A percentile compares a stretch with the other conserved stretches of the same genome.
Conservation (phyloP, 2,797 vertebrate genomes). For the Caiman crocodilus region DNA sequence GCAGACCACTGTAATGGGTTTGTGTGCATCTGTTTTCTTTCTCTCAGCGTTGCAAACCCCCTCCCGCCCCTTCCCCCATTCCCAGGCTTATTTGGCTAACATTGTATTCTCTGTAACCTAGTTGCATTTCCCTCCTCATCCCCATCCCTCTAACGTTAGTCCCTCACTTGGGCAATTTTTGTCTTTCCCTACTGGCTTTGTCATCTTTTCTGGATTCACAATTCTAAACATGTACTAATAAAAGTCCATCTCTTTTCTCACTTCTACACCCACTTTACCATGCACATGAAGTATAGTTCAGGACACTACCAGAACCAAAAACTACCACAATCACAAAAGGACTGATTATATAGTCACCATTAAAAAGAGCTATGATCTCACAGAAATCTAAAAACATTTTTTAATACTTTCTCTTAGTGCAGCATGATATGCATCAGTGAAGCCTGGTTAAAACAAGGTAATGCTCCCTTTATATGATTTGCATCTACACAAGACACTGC, state of each 20-base stretch:
- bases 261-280: conserved; percentile 6
- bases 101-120: too few species aligned
- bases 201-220: too few species aligned
- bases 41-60: too few species aligned
- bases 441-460: not conserved
- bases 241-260: not conserved
- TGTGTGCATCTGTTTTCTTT: too few species aligned
- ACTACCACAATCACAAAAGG: not conserved
- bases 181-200: too few species aligned
- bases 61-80: too few species aligned
- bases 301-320: not conserved
- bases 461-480: not conserved
- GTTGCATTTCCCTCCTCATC: too few species aligned
- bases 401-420: not conserved
- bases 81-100: too few species aligned
- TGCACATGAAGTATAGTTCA: not conserved
- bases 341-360: not conserved
- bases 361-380: not conserved
- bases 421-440: not conserved
- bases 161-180: too few species aligned
- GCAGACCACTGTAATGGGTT: too few species aligned
- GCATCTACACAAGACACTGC: not conserved
- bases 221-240: too few species aligned
- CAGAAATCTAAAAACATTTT: not conserved
- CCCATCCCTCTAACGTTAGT: too few species aligned